Evolutionary conservation across 2,888 invertebrate species (phyloP).

Genomic region (Mythimna vitellina): DNA sequence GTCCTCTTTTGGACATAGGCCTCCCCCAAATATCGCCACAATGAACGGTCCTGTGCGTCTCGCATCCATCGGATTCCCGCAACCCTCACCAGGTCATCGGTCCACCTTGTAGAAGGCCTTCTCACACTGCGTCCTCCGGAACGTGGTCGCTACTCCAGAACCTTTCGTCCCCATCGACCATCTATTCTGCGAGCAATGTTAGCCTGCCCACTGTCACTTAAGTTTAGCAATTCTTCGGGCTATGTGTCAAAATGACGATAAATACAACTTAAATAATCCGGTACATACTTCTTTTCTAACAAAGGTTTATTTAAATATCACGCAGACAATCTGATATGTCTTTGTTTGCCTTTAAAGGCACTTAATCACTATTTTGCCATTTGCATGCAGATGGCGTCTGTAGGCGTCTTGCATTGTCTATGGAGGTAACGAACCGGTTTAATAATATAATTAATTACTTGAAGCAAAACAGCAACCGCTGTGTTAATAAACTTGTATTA

Average conservation of each 20-base stretch:
- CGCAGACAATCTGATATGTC: slow-evolving; percentile 5
- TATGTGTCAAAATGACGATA: neutral
- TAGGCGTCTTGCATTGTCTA: slow-evolving; percentile 13
- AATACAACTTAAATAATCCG: neutral
- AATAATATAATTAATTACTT: slow-evolving; percentile 26
- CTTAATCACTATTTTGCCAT: slow-evolving; percentile 12
- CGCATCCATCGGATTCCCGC: too few relatives aligned
- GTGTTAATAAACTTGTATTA: slow-evolving; percentile 7
- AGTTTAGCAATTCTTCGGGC: too few relatives aligned
- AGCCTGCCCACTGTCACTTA: too few relatives aligned
- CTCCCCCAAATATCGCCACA: too few relatives aligned
- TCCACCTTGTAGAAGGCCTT: too few relatives aligned
- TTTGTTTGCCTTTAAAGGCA: slow-evolving; percentile 30
- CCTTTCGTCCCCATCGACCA: too few relatives aligned
- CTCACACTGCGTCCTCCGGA: too few relatives aligned
- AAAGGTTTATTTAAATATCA: slow-evolving; percentile 18
- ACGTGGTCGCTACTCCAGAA: too few relatives aligned
- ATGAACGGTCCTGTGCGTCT: too few relatives aligned
- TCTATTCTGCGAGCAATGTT: too few relatives aligned
- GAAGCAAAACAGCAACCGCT: neutral
- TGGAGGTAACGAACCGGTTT: slow-evolving; percentile 16
- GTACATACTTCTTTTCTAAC: neutral
- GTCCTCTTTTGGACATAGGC: too few relatives aligned
- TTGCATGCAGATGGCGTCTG: slow-evolving; percentile 10
- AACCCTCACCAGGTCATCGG: too few relatives aligned